A percentile compares a stretch with the other conserved stretches of the same genome.
These are phyloP conservation scores for Holocentrus rufus DNA, from an alignment of 2,797 vertebrate species.

Conservation along the genomic window DNA sequence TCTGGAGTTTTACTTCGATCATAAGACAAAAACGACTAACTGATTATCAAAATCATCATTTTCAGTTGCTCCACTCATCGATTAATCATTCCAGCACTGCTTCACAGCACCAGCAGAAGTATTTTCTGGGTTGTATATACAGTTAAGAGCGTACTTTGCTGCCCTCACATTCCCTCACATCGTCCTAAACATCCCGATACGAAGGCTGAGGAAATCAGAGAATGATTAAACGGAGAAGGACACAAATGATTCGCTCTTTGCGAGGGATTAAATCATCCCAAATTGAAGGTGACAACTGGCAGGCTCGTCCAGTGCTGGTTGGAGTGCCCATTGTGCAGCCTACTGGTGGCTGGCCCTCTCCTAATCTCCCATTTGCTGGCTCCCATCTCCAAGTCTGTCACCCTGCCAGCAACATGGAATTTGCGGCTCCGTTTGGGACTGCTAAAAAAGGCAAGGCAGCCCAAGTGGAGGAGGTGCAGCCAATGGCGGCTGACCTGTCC, in stretches of 20 bases:
- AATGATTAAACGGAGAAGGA: slow-evolving; percentile 55
- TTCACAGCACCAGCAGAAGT: slow-evolving; percentile 32
- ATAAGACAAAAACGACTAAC: too few species aligned
- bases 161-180: slow-evolving; percentile 35
- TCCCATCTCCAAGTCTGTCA: slow-evolving; percentile 88
- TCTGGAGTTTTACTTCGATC: too few species aligned
- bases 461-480: slow-evolving; percentile 89
- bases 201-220: slow-evolving; percentile 31
- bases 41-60: too few species aligned
- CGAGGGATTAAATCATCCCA: slow-evolving; percentile 56
- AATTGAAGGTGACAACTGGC: slow-evolving; percentile 76
- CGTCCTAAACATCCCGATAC: slow-evolving; percentile 5
- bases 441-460: slow-evolving; percentile 96
- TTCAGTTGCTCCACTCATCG: too few species aligned
- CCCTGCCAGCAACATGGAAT: slow-evolving; percentile 89
- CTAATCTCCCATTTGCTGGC: slow-evolving; percentile 89
- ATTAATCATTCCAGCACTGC: too few species aligned
- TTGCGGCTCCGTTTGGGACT: slow-evolving; percentile 89
- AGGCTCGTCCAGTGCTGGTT: slow-evolving; percentile 51
- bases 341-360: slow-evolving; percentile 70
- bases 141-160: slow-evolving; percentile 3
- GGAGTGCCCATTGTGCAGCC: slow-evolving; percentile 68
- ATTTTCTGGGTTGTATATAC: too few species aligned
- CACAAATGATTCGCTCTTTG: slow-evolving; percentile 63
- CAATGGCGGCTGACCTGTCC: slow-evolving; percentile 85